Conservation (phyloP, 2,113 vertebrate species). For the Puma concolor region DNA sequence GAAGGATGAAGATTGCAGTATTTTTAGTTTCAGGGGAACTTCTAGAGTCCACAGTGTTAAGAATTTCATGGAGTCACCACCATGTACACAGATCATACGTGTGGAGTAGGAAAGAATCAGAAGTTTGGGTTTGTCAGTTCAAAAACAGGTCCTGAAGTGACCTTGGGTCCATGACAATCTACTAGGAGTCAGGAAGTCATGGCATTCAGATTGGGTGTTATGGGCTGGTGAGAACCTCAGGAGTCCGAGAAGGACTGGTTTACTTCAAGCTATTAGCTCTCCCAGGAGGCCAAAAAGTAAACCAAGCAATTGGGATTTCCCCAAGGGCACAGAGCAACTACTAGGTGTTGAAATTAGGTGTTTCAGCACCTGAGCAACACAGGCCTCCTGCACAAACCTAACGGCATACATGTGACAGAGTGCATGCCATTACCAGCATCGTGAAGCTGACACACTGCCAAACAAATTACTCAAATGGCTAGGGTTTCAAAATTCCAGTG, state of each 20-base stretch:
- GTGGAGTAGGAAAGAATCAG: neutral
- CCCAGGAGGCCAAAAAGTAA: constrained; percentile 33
- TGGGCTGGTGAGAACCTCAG: neutral
- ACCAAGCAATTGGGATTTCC: constrained; percentile 17
- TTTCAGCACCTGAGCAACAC: neutral
- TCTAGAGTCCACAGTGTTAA: neutral
- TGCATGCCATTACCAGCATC: neutral
- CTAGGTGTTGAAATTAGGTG: neutral
- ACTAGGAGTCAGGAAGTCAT: neutral
- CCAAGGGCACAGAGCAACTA: constrained; percentile 36
- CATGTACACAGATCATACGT: neutral
- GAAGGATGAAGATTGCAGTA: neutral
- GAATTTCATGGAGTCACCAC: neutral
- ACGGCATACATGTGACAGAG: neutral
- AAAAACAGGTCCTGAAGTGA: neutral
- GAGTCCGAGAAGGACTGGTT: neutral
- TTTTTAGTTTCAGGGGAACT: neutral
- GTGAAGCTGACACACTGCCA: constrained; percentile 65
- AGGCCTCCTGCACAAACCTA: neutral
- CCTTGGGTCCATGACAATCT: neutral
- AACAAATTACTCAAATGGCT: constrained; percentile 1
- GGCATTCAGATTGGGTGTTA: neutral
- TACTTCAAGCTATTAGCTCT: constrained; percentile 33
- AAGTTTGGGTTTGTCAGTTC: neutral
- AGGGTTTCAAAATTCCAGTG: constrained; percentile 2